A percentile compares a stretch with the other conserved stretches of the same genome.
Evolutionary conservation across 2,113 vertebrate genomes (phyloP).

Genomic region (Electrona antarctica): DNA sequence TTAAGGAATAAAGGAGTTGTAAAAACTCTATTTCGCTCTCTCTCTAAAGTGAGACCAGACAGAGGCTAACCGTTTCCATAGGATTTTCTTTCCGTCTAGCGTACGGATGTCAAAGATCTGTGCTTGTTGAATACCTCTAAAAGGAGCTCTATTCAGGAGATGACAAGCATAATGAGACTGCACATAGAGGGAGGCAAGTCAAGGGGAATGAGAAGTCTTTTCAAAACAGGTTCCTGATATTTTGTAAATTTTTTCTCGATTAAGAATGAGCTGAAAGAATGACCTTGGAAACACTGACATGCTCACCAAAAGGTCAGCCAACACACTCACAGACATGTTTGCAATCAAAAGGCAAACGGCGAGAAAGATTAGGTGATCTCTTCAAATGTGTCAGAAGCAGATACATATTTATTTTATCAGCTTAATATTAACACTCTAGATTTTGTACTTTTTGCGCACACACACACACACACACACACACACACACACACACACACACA

Average conservation of each 20-base stretch:
- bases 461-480: too few relatives aligned
- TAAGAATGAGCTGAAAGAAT: slow-evolving; percentile 15
- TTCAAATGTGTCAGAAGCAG: too few relatives aligned
- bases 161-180: background rate
- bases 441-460: too few relatives aligned
- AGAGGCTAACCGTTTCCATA: slow-evolving; percentile 26
- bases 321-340: slow-evolving; percentile 45
- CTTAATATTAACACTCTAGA: too few relatives aligned
- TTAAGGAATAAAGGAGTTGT: too few relatives aligned
- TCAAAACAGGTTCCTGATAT: slow-evolving; percentile 10
- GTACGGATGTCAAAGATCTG: slow-evolving; percentile 11
- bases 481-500: slow-evolving; percentile 1
- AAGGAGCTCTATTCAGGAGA: background rate
- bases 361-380: too few relatives aligned
- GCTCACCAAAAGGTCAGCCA: too few relatives aligned
- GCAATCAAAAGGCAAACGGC: slow-evolving; percentile 51
- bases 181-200: too few relatives aligned
- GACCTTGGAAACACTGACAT: too few relatives aligned
- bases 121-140: slow-evolving; percentile 23
- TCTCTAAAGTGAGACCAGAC: slow-evolving; percentile 35
- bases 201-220: background rate
- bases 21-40: too few relatives aligned
- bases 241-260: slow-evolving; percentile 31
- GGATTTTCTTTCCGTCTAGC: slow-evolving; percentile 11
- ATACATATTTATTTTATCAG: too few relatives aligned